Conservation (phyloP, 2,888 invertebrate genomes). For the Mechanitis mazaeus region DNA sequence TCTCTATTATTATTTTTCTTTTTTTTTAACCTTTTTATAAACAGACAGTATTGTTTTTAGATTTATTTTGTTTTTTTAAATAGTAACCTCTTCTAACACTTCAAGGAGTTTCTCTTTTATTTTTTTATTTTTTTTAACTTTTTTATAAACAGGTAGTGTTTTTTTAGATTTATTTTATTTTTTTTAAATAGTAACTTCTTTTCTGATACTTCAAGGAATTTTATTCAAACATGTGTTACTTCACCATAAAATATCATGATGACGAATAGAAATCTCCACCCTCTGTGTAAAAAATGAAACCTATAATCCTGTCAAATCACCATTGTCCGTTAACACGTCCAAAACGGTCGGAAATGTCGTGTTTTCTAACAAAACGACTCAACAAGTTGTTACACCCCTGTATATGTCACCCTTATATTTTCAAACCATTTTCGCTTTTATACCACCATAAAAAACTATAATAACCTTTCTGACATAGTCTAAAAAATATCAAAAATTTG, state of each 20-base stretch:
- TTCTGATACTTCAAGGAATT: no score
- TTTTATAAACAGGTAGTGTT: no score
- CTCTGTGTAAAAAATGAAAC: slow-evolving; percentile 38
- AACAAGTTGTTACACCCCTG: slow-evolving; percentile 61
- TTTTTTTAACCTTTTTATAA: no score
- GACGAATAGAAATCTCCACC: slow-evolving; percentile 28
- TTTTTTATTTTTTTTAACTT: no score
- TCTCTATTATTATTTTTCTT: no score
- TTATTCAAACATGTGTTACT: no score
- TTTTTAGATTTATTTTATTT: no score
- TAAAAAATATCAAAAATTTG: slow-evolving; percentile 3
- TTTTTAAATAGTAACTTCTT: no score
- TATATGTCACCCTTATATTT: slow-evolving; percentile 42
- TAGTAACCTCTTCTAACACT: no score
- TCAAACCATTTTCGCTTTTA: slow-evolving; percentile 21
- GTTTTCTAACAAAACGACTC: slow-evolving; percentile 53
- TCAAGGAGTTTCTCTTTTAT: no score
- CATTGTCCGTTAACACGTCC: slow-evolving; percentile 47
- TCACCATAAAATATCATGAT: slow-evolving; percentile 9
- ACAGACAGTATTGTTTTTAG: no score
- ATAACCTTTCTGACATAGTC: slow-evolving; percentile 13
- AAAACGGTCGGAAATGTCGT: slow-evolving; percentile 53
- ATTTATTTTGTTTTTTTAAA: no score
- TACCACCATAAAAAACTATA: slow-evolving; percentile 14
- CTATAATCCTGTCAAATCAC: slow-evolving; percentile 38